phyloP scores from a whole-genome alignment of 2,888 invertebrate species.

The Zaprionus lineosus region DNA sequence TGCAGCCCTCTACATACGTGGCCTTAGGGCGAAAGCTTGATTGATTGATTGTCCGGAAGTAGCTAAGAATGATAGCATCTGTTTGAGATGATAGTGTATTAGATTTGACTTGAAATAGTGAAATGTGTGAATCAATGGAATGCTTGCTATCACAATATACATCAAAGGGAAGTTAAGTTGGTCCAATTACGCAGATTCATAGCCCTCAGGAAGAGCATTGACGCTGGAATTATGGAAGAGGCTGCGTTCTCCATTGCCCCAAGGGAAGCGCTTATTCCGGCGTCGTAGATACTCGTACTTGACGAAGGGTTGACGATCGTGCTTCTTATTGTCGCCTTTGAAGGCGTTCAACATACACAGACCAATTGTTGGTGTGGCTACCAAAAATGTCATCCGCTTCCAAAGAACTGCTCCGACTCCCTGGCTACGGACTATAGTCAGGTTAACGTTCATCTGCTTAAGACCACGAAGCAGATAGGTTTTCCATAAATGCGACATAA shows the following conservation, averaged over 20 bases:
- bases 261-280: slow-evolving; percentile 93
- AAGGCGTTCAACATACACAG: slow-evolving; percentile 89
- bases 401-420: slow-evolving; percentile 86
- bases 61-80: too few species aligned
- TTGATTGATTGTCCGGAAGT: too few species aligned
- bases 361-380: slow-evolving; percentile 89
- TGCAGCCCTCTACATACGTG: too few species aligned
- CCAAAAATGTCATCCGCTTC: slow-evolving; percentile 89
- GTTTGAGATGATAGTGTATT: too few species aligned
- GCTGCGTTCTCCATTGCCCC: slow-evolving; percentile 93
- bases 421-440: slow-evolving; percentile 1
- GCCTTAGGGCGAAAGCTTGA: too few species aligned
- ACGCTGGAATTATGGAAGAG: slow-evolving; percentile 92
- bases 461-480: slow-evolving; percentile 26
- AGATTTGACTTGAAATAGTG: too few species aligned
- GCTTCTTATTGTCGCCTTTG: slow-evolving; percentile 81
- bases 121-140: too few species aligned
- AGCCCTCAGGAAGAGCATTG: slow-evolving; percentile 91
- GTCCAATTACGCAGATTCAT: too few species aligned
- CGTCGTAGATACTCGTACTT: slow-evolving; percentile 90
- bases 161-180: too few species aligned
- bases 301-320: slow-evolving; percentile 86
- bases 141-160: too few species aligned
- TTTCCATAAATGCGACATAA: slow-evolving; percentile 46
- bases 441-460: slow-evolving; percentile 6